phyloP scores from a whole-genome alignment of 2,113 vertebrate species.

The Indri indri region DNA sequence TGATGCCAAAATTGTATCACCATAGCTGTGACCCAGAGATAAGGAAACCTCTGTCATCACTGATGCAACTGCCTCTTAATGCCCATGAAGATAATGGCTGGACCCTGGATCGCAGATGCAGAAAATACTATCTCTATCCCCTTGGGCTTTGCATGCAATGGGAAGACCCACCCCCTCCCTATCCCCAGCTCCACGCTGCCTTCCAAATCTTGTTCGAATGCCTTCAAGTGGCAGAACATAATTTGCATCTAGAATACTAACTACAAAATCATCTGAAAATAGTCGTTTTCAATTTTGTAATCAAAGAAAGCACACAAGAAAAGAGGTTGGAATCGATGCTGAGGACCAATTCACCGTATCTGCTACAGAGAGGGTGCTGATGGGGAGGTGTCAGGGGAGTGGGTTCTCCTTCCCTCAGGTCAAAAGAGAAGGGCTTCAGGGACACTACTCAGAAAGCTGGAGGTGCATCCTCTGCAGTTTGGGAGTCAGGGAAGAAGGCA shows the following conservation, averaged over 20 bases:
- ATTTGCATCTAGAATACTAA: background rate
- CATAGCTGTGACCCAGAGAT: background rate
- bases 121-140: background rate
- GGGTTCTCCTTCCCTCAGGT: background rate
- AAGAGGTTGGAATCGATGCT: background rate
- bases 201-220: background rate
- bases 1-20: background rate
- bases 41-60: background rate
- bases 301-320: background rate
- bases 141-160: background rate
- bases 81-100: background rate
- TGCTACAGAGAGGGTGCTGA: background rate
- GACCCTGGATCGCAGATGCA: background rate
- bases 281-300: background rate
- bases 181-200: background rate
- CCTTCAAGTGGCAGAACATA: background rate
- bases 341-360: background rate
- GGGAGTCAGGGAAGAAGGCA: background rate
- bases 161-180: background rate
- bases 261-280: background rate
- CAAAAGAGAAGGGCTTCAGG: background rate
- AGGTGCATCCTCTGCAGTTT: background rate
- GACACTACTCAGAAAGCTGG: background rate
- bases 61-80: background rate
- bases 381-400: fast-evolving